Evolutionary conservation across 1,140 invertebrate genomes (phyloP), one percentile per base, ranked within the genome.

Genomic region (Eueides isabella): DNA sequence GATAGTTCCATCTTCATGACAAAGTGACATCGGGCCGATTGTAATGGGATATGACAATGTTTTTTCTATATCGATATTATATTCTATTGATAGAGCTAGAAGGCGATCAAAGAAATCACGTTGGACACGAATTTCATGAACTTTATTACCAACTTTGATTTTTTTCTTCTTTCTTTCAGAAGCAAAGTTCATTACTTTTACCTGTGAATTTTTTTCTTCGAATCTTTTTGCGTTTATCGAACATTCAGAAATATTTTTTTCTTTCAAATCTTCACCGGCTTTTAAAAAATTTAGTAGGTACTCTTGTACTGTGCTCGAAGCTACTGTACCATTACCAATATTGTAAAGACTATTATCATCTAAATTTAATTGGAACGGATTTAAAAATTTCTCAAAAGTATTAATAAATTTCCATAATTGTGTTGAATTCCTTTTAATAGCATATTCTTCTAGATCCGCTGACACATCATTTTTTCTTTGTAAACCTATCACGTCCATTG

Each of bases 1-100:
- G n/a, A 72, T 72, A 29, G 62, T n/a, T 55, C 71, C 71, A 61
- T 72, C 30, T 31, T n/a, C 31, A 74, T 74, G 72, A 62, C 72
- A 74, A 23, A 74, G 19, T 38, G 65, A 74, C 30, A 74, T 68
- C 7, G 72, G 65, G 41, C 67, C 28, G 29, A 65, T 65, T 62
- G 65, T 55, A 63, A 74, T 44, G 63, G 66, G 66, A 68, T 74
- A 72, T 26, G 38, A 41, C 67, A 74, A 68, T 63, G 33, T 55
- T 68, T 63, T 67, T 44, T 62, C 65, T 68, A 67, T 68, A 67
- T 74, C 61, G 41, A 68, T 68, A 68, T 74, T 74, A 63, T 74
- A 41, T 38, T 74, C 19, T 41, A 74, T 1, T 48, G 72, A 74
- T 31, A 33, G 35, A 41, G 44, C 61, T 63, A 74, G 48, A 38